A percentile compares a stretch with the other conserved stretches of the same genome.
These are phyloP conservation scores for Bradypus variegatus DNA, from an alignment of 2,797 vertebrate species.

Conservation along the genomic window DNA sequence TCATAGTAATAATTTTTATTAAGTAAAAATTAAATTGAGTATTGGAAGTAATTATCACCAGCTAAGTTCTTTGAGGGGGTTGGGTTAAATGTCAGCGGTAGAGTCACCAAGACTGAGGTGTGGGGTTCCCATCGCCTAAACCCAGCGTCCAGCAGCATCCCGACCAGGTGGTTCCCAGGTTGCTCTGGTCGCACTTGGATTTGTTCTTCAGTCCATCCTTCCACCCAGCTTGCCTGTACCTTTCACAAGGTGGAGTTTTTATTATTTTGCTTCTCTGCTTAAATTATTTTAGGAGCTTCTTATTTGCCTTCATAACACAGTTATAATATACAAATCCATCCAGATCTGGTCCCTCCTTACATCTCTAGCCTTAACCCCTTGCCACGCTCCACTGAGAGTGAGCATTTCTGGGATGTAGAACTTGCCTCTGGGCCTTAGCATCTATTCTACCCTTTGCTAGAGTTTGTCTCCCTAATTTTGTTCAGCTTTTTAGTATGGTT, in stretches of 20 bases:
- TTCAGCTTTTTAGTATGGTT: neutral
- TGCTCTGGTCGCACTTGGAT: neutral
- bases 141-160: too few species aligned
- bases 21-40: slow-evolving; percentile 23
- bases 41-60: neutral
- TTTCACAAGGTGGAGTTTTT: neutral
- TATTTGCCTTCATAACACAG: neutral
- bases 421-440: neutral
- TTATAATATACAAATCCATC: neutral
- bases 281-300: neutral
- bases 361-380: neutral
- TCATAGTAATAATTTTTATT: neutral
- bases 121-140: neutral
- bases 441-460: neutral
- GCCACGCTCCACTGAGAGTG: neutral
- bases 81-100: neutral
- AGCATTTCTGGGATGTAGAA: neutral
- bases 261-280: neutral
- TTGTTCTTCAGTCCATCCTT: neutral
- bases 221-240: neutral
- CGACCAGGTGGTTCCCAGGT: neutral
- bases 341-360: neutral
- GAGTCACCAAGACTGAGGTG: neutral
- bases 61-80: neutral
- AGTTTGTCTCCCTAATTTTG: neutral